Percentiles rank a stretch among this genome's conserved stretches.
These are phyloP conservation scores for Eudorcas thomsonii DNA, from an alignment of 2,113 vertebrate species.

Conservation along the genomic window DNA sequence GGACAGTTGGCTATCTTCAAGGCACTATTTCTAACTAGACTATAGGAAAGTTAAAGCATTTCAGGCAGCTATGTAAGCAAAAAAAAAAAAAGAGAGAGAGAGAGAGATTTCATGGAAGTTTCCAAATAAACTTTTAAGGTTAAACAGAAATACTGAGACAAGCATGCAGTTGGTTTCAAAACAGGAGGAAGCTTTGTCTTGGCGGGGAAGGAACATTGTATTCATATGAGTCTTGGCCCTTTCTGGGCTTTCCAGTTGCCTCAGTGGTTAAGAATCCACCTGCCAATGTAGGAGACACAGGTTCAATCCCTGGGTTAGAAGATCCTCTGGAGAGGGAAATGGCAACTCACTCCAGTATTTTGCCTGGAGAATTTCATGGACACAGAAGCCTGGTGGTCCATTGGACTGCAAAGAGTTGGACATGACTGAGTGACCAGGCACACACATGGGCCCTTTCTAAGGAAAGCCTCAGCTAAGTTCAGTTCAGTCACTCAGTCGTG, in stretches of 20 bases:
- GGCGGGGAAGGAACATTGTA: not conserved
- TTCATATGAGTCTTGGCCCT: too few relatives aligned
- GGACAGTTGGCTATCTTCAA: not conserved
- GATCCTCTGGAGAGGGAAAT: not conserved
- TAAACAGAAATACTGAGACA: not conserved
- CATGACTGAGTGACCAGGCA: not conserved
- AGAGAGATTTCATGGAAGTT: not conserved
- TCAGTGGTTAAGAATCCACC: not conserved
- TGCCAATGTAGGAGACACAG: not conserved
- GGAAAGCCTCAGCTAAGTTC: not conserved
- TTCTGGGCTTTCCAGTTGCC: not conserved
- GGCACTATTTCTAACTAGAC: not conserved
- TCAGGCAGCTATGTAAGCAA: not conserved
- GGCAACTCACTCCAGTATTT: not conserved
- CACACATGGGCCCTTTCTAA: not conserved
- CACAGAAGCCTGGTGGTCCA: not conserved
- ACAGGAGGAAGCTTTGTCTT: not conserved
- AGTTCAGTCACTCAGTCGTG: rapidly evolving
- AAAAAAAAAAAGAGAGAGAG: not conserved
- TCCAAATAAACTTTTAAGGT: not conserved
- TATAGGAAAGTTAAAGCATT: not conserved
- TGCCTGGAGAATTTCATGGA: not conserved
- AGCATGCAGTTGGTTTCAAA: not conserved
- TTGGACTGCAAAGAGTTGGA: not conserved
- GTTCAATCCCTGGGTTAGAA: not conserved